Conservation (phyloP, 2,888 invertebrate species). For the Himalopsyche anomala region DNA sequence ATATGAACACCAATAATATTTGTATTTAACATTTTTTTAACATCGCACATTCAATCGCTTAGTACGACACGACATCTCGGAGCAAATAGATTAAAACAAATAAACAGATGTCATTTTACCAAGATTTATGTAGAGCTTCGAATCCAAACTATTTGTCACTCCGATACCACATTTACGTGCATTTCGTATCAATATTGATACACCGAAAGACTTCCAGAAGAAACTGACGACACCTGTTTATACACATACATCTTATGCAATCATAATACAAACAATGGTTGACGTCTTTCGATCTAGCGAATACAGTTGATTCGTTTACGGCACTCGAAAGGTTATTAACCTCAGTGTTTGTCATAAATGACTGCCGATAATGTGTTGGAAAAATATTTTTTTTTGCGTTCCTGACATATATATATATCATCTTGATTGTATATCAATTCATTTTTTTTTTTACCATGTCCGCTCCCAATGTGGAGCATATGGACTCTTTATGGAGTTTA, state of each 20-base stretch:
- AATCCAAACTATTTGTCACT: neutral
- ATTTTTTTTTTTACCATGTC: too few relatives aligned
- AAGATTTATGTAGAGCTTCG: neutral
- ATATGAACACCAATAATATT: too few relatives aligned
- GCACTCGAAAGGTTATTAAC: slow-evolving; percentile 51
- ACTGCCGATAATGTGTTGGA: neutral
- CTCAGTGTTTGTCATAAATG: slow-evolving; percentile 44
- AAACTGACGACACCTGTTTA: slow-evolving; percentile 44
- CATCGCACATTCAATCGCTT: too few relatives aligned
- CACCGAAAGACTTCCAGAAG: slow-evolving; percentile 20
- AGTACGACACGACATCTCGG: too few relatives aligned
- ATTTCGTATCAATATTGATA: slow-evolving; percentile 40
- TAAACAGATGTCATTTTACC: neutral
- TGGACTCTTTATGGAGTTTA: too few relatives aligned
- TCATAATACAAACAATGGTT: slow-evolving; percentile 48
- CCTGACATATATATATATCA: too few relatives aligned
- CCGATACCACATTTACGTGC: neutral
- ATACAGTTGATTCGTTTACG: neutral
- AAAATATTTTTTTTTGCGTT: too few relatives aligned
- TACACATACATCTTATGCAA: slow-evolving; percentile 54
- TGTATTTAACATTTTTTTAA: too few relatives aligned
- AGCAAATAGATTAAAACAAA: neutral
- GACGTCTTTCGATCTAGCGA: slow-evolving; percentile 22
- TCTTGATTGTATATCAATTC: too few relatives aligned
- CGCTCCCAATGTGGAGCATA: too few relatives aligned